Evolutionary conservation across 2,797 vertebrate genomes (phyloP).

Genomic region (Lophotriccus pileatus): DNA sequence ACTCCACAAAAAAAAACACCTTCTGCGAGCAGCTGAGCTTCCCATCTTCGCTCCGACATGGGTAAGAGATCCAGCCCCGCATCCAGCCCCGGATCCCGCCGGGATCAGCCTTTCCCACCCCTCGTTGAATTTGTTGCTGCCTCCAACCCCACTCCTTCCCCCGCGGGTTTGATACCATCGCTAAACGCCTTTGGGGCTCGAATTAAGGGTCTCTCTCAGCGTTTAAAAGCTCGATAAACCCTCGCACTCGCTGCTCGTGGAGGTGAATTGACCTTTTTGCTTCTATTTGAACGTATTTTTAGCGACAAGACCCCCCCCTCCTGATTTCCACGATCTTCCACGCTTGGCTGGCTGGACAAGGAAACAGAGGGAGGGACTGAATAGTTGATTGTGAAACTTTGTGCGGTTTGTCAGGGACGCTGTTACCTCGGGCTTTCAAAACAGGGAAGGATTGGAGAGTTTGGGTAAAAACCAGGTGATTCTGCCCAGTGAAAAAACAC

Average conservation of each 20-base stretch:
- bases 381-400: neutral
- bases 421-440: neutral
- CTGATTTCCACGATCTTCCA: neutral
- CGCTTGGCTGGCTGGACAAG: neutral
- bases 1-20: too few species aligned
- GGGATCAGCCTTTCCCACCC: fast-evolving
- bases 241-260: neutral
- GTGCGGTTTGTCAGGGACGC: neutral
- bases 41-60: neutral
- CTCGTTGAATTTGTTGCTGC: too few species aligned
- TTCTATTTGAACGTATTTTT: neutral
- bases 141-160: fast-evolving
- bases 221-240: neutral
- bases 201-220: neutral
- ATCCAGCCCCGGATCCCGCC: fast-evolving
- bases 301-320: neutral
- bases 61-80: neutral
- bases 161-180: neutral
- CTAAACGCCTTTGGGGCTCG: neutral
- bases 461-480: neutral
- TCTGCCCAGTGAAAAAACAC: neutral
- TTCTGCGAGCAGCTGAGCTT: neutral
- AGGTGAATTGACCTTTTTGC: neutral
- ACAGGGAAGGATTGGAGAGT: neutral
- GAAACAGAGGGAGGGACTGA: neutral